phyloP scores from a whole-genome alignment of 2,113 vertebrate genomes.

The Herpetotheres cachinnans region DNA sequence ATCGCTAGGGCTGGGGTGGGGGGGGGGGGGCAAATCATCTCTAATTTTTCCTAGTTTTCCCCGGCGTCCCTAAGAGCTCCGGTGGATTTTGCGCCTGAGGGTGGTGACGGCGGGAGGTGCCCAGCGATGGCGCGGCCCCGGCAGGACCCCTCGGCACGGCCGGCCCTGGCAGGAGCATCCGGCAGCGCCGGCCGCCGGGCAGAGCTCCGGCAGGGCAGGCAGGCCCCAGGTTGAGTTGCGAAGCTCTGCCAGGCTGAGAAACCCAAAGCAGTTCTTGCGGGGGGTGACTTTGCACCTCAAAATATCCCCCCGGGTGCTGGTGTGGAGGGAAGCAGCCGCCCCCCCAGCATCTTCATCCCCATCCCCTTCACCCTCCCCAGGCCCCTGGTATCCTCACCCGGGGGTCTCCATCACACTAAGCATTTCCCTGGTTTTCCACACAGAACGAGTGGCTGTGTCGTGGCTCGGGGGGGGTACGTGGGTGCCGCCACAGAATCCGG shows the following conservation, averaged over 20 bases:
- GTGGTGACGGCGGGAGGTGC: background rate
- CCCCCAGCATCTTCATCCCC: background rate
- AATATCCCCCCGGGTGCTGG: background rate
- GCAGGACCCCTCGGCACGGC: background rate
- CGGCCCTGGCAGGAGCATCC: background rate
- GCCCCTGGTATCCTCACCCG: background rate
- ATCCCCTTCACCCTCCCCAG: background rate
- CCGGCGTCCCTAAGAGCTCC: background rate
- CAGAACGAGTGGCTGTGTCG: rapidly evolving
- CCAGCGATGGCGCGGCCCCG: background rate
- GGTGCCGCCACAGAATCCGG: background rate
- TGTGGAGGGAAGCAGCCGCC: rapidly evolving
- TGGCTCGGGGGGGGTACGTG: rapidly evolving
- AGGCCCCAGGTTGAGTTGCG: background rate
- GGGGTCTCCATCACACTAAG: background rate
- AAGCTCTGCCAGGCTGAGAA: background rate
- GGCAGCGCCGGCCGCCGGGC: background rate
- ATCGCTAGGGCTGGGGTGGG: background rate
- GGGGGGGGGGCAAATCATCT: background rate
- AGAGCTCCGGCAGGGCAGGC: background rate
- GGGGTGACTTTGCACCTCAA: background rate
- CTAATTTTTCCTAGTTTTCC: background rate
- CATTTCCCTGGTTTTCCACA: background rate
- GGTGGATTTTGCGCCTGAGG: background rate
- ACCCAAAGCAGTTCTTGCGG: rapidly evolving